These are phyloP conservation scores for Hydrocynus forskahlii DNA, from an alignment of 2,797 vertebrate species.

Conservation along the genomic window DNA sequence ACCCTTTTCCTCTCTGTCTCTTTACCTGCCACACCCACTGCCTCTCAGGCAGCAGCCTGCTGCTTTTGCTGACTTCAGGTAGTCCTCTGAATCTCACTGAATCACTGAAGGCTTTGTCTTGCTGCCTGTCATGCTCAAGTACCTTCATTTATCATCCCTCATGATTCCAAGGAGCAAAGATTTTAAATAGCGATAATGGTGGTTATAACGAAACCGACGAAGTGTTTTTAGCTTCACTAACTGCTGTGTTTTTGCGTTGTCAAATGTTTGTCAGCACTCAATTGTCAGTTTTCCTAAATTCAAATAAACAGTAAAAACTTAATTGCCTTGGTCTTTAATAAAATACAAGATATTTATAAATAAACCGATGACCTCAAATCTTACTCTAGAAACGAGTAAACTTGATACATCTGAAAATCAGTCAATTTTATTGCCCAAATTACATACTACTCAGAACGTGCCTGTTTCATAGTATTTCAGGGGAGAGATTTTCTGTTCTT, in stretches of 20 bases:
- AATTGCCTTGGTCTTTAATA: too few relatives aligned
- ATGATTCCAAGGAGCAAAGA: neutral
- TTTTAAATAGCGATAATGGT: too few relatives aligned
- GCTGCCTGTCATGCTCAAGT: constrained; percentile 41
- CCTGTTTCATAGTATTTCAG: neutral
- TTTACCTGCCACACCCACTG: constrained; percentile 39
- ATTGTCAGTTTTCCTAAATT: too few relatives aligned
- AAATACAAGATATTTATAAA: too few relatives aligned
- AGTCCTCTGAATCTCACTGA: constrained; percentile 61
- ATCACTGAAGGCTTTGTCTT: constrained; percentile 70
- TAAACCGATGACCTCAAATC: too few relatives aligned
- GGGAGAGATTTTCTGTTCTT: neutral
- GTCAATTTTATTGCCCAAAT: too few relatives aligned
- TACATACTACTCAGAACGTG: neutral
- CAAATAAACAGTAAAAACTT: too few relatives aligned
- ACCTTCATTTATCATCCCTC: constrained; percentile 64
- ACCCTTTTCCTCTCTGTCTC: constrained; percentile 53
- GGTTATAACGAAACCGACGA: too few relatives aligned
- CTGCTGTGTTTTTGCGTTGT: neutral
- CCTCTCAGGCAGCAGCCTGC: constrained; percentile 65
- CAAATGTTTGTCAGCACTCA: too few relatives aligned
- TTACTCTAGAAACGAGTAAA: too few relatives aligned
- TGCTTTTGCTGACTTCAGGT: constrained; percentile 67
- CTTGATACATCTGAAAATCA: too few relatives aligned
- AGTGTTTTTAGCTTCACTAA: neutral